phyloP scores from a whole-genome alignment of 2,888 invertebrate species.

The Stenodema calcarata region DNA sequence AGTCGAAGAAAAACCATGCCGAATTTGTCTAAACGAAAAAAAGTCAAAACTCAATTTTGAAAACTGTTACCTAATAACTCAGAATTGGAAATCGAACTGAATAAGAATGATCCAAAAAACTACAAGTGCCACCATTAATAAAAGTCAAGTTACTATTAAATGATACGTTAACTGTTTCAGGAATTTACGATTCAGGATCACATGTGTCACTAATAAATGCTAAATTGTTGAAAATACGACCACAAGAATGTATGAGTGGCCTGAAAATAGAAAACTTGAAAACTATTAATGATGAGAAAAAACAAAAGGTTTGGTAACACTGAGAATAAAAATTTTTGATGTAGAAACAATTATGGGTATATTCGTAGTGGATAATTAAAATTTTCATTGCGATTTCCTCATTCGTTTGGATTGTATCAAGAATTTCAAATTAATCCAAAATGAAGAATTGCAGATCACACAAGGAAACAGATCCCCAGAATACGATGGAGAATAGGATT shows the following conservation, averaged over 20 bases:
- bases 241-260: too few relatives aligned
- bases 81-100: constrained; percentile 31
- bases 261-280: too few relatives aligned
- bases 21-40: not conserved
- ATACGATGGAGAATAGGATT: not conserved
- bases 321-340: too few relatives aligned
- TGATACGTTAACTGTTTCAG: constrained; percentile 13
- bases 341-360: too few relatives aligned
- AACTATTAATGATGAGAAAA: too few relatives aligned
- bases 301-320: too few relatives aligned
- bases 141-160: too few relatives aligned
- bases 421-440: too few relatives aligned
- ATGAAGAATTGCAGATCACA: too few relatives aligned
- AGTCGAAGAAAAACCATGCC: constrained; percentile 26
- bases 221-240: constrained; percentile 3
- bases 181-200: constrained; percentile 42
- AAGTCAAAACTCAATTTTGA: constrained; percentile 14
- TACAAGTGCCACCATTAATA: constrained; percentile 30
- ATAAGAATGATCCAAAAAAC: constrained; percentile 23
- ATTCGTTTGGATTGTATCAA: too few relatives aligned
- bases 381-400: too few relatives aligned
- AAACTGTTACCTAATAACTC: constrained; percentile 31
- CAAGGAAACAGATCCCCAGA: not conserved
- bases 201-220: constrained; percentile 19
- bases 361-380: too few relatives aligned